Evolutionary conservation across 2,113 vertebrate genomes (phyloP).

Genomic region (Tachysurus fulvidraco): DNA sequence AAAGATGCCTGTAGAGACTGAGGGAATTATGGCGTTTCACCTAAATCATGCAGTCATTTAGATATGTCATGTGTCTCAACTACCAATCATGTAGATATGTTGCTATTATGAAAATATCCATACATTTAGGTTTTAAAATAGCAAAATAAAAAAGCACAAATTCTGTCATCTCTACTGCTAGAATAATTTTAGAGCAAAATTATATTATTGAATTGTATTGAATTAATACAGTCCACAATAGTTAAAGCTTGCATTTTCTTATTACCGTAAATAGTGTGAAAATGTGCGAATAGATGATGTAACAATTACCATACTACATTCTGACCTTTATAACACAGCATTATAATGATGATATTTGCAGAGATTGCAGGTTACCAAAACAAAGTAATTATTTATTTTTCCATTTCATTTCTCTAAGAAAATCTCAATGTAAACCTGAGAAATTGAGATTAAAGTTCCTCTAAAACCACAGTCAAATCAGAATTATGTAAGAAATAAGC

Average conservation of each 20-base stretch:
- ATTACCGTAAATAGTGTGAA: neutral
- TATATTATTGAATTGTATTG: neutral
- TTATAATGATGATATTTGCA: neutral
- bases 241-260: neutral
- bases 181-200: neutral
- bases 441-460: neutral
- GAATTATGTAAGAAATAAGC: neutral
- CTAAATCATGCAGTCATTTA: slow-evolving; percentile 3
- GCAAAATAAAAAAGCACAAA: neutral
- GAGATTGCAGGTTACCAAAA: neutral
- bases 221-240: neutral
- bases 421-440: neutral
- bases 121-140: neutral
- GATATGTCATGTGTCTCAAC: neutral
- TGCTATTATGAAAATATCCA: neutral
- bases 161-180: neutral
- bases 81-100: neutral
- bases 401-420: neutral
- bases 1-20: slow-evolving; percentile 27
- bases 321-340: neutral
- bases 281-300: neutral
- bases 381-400: neutral
- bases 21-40: slow-evolving; percentile 20
- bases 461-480: neutral
- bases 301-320: neutral